Percentiles rank a stretch among this genome's conserved stretches.
These are phyloP conservation scores for Calephelis virginiensis DNA, from an alignment of 1,140 invertebrate genomes.

Conservation along the genomic window DNA sequence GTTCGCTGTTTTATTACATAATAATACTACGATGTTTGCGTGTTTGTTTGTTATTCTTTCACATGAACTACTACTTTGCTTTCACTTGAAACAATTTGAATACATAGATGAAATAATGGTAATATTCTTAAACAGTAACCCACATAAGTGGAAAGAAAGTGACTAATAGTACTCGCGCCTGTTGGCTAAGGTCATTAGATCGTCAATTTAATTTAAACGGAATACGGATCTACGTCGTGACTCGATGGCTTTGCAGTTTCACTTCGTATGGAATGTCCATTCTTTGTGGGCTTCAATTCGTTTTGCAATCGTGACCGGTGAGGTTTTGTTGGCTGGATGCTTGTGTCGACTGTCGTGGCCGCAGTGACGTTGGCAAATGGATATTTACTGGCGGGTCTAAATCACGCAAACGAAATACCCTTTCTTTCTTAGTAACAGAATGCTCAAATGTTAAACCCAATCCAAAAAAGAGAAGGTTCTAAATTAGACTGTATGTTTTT, in stretches of 20 bases:
- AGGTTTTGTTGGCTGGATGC: constrained; percentile 7
- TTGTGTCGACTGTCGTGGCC: not conserved
- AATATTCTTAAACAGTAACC: not conserved
- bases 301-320: constrained; percentile 33
- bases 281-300: constrained; percentile 20
- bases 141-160: not conserved
- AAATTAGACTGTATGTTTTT: no score
- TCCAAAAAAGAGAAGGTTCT: no score
- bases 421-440: no score
- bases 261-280: constrained; percentile 27
- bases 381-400: not conserved
- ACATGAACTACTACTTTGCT: no score
- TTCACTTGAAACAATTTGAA: no score
- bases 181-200: constrained; percentile 28
- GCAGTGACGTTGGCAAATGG: constrained; percentile 8
- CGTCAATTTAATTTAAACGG: constrained; percentile 24
- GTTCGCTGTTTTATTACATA: no score
- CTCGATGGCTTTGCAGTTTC: constrained; percentile 28
- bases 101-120: no score
- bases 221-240: constrained; percentile 24
- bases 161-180: not conserved
- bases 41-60: no score
- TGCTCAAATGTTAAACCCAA: no score
- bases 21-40: no score
- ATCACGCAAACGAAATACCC: no score